A percentile compares a stretch with the other conserved stretches of the same genome.
These are phyloP conservation scores for Lithophane ornitopus DNA, from an alignment of 2,888 invertebrate genomes.

Conservation along the genomic window DNA sequence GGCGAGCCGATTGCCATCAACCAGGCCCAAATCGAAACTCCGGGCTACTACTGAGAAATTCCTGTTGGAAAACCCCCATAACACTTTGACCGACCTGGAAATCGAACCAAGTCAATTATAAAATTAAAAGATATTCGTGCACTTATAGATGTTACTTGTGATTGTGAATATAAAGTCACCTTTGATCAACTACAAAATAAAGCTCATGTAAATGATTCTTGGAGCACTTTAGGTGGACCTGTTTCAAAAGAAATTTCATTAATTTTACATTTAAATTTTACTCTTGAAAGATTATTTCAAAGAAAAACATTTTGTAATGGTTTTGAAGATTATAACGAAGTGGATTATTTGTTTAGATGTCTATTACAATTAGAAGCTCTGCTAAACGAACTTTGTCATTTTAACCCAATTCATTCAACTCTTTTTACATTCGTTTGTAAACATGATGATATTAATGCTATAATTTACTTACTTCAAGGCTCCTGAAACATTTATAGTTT, in stretches of 20 bases:
- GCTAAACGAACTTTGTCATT: no score
- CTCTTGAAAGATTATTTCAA: conserved; percentile 3
- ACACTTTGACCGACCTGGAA: background rate
- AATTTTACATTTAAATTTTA: background rate
- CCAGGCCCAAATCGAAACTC: background rate
- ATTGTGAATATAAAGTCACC: background rate
- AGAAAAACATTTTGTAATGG: background rate
- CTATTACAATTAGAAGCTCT: background rate
- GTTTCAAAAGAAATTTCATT: background rate
- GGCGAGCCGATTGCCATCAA: background rate
- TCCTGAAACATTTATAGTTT: background rate
- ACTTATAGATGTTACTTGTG: background rate
- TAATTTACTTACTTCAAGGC: background rate
- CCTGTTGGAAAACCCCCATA: background rate
- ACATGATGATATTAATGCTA: no score
- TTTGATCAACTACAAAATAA: background rate
- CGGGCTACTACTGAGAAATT: no score
- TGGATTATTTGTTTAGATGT: background rate
- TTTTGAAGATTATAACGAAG: conserved; percentile 7
- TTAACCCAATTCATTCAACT: background rate
- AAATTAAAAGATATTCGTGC: background rate
- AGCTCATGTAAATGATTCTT: conserved; percentile 1
- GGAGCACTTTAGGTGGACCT: background rate
- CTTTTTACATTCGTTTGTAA: background rate
- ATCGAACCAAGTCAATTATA: background rate